phyloP scores from a whole-genome alignment of 2,888 invertebrate species.

The Eristalinus sepulchralis region DNA sequence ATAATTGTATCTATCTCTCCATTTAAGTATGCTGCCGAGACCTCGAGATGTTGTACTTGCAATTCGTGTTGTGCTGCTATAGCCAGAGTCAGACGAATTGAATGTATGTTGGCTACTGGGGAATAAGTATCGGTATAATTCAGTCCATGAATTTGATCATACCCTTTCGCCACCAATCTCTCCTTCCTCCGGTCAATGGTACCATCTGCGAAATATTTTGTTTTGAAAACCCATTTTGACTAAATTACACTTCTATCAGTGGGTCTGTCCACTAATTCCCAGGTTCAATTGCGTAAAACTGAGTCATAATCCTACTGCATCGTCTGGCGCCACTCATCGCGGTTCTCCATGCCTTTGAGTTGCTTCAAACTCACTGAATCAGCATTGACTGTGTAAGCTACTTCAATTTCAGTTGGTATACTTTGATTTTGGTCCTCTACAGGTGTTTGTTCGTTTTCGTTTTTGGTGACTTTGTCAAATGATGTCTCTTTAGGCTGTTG shows the following conservation, averaged over 20 bases:
- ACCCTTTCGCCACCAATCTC: too few relatives aligned
- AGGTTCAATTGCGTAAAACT: neutral
- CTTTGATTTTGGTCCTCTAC: too few relatives aligned
- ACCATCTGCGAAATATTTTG: neutral
- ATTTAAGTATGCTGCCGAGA: too few relatives aligned
- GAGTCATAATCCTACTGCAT: neutral
- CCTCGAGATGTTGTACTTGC: neutral
- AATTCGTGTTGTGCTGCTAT: conserved; percentile 5
- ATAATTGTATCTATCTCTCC: neutral
- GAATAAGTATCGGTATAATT: neutral
- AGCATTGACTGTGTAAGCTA: conserved; percentile 1
- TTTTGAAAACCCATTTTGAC: neutral
- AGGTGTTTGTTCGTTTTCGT: too few relatives aligned
- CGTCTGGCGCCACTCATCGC: neutral
- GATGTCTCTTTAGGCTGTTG: too few relatives aligned
- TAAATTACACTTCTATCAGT: neutral
- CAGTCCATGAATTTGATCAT: neutral
- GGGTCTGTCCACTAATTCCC: too few relatives aligned
- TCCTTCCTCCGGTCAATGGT: neutral
- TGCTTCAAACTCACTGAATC: neutral
- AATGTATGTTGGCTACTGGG: conserved; percentile 8
- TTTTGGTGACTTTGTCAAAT: too few relatives aligned
- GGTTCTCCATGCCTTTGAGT: too few relatives aligned
- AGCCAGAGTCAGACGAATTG: conserved; percentile 10
- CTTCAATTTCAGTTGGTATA: too few relatives aligned